phyloP scores from a whole-genome alignment of 2,113 vertebrate species.

The Pionites leucogaster region DNA sequence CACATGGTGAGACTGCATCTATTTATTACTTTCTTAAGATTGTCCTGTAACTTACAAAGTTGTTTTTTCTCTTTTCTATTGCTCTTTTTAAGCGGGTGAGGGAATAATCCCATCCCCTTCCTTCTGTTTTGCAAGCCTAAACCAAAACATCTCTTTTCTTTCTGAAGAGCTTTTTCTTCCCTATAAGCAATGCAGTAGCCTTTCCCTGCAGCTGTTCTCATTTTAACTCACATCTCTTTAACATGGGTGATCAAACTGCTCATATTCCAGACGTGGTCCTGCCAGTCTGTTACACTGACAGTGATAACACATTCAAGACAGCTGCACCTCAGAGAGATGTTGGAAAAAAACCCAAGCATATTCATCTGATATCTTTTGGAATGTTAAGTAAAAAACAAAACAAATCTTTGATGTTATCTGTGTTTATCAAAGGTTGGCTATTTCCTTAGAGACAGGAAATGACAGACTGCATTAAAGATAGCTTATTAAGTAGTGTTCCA shows the following conservation, averaged over 20 bases:
- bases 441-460: background rate
- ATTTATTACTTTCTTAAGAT: background rate
- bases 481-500: background rate
- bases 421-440: constrained; percentile 16
- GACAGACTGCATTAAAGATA: background rate
- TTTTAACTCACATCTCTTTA: constrained; percentile 4
- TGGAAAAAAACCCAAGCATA: background rate
- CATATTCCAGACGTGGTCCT: background rate
- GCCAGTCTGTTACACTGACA: background rate
- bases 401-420: constrained; percentile 31
- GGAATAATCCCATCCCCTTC: background rate
- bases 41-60: background rate
- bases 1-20: background rate
- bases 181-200: background rate
- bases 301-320: background rate
- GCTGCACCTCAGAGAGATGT: background rate
- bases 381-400: background rate
- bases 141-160: background rate
- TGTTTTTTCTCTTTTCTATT: background rate
- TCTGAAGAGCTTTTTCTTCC: background rate
- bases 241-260: background rate
- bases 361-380: constrained; percentile 10
- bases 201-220: background rate
- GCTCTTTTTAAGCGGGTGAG: background rate
- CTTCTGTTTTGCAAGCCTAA: background rate